These are phyloP conservation scores for Oscheius sp. DNA, from an alignment of 1,140 invertebrate genomes.

Conservation along the genomic window DNA sequence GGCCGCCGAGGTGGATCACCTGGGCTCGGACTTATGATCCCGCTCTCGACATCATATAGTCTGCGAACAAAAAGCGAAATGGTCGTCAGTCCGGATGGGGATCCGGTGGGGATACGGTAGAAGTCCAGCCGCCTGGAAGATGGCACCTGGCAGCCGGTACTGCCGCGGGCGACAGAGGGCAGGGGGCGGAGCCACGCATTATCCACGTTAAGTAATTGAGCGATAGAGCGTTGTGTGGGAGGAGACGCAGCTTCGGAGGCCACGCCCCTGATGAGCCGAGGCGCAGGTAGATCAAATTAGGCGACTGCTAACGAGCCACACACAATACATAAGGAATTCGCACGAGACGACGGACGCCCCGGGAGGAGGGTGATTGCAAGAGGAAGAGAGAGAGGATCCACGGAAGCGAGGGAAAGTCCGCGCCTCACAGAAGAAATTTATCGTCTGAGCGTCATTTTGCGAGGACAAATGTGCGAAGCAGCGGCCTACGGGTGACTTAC, in stretches of 20 bases:
- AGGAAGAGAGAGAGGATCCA: too few species aligned
- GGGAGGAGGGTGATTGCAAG: too few species aligned
- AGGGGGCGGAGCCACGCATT: neutral
- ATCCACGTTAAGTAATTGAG: conserved; percentile 12
- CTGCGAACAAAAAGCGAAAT: neutral
- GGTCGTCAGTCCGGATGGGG: neutral
- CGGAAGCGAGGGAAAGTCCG: too few species aligned
- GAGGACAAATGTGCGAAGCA: too few species aligned
- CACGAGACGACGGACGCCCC: too few species aligned
- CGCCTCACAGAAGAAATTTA: too few species aligned
- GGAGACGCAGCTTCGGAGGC: neutral
- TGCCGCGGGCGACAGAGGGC: neutral
- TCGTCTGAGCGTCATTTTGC: too few species aligned
- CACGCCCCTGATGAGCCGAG: neutral
- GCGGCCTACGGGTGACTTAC: too few species aligned
- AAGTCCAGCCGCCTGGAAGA: too few species aligned
- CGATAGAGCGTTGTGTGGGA: neutral
- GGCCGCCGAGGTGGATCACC: neutral
- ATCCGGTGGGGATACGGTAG: neutral
- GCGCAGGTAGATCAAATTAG: conserved; percentile 28
- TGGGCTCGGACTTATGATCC: conserved; percentile 2
- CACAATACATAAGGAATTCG: conserved; percentile 4
- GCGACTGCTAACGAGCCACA: conserved; percentile 5
- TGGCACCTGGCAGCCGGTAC: conserved; percentile 9
- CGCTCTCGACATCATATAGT: conserved; percentile 13